Base-by-base conservation (phyloP, 2,113 vertebrate genomes). In the Urocitellus parryii region DNA sequence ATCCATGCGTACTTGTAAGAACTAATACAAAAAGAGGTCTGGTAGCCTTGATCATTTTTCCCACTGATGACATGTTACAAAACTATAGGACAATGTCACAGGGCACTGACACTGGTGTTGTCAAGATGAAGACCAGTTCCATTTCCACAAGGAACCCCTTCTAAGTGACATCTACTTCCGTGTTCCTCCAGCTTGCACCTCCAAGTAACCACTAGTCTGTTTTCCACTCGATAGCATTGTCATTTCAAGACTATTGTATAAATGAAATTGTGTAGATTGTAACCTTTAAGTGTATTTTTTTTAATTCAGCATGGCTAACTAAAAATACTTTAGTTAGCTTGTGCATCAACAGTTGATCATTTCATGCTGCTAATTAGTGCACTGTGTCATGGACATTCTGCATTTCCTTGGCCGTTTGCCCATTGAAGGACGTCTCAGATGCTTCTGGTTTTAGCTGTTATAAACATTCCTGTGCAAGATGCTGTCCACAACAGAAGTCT, bases 21-120 rank as follows among this genome's bases (percentile, higher is more conserved):
- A 61, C 34, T n/a, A 51, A 70, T 73, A 88, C 32, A 85, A 34
- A 88, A 53, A 39, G 8, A 58, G 9, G 4, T 18, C 20, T 29
- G 74, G 20, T 39, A 42, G 10, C 0, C 14, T 58, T 79, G 27
- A n/a, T 32, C 45, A 51, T 37, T 51, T 84, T 79, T 27, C 63
- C 37, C 8, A 67, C 1, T 34, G 11, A 2, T 70, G 39, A n/a
- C 29, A 53, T 27, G 24, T 53, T 74, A 20, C 32, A 78, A 77
- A 29, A 16, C 16, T 42, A 32, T n/a, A 58, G 18, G 72, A 45
- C 6, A 9, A 2, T 16, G 56, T 37, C 27, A 65, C 2, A 51
- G 13, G 42, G 37, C 1, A 17, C 0, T 4, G n/a, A 2, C 5
- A 25, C 10, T 42, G 16, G 67, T 42, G 34, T 1, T 27, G 4